Base-by-base conservation (phyloP, 2,113 vertebrate genomes). In the Alectura lathami region DNA sequence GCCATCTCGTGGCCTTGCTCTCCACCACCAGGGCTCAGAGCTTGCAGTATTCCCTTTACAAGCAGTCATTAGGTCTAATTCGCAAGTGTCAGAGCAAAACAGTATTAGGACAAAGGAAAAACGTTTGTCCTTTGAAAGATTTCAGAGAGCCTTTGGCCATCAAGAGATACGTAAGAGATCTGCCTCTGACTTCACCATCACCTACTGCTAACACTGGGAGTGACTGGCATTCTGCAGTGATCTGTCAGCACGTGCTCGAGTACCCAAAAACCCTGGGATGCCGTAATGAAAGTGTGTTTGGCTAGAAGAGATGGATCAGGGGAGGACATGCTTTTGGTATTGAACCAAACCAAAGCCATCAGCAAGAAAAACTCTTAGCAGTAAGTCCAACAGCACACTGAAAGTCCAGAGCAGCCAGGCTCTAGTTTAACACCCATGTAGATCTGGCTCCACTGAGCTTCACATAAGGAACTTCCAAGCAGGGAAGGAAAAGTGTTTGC, bases 1-100 rank as follows among this genome's bases (percentile, higher is more conserved):
- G 95, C 96, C 96, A 96, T 47, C 96, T 96, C 47, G 56, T 96
- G 96, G 96, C 24, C 72, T 18, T 40, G 38, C 40, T 78, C 66
- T 89, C 14, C 74, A 34, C 34, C 77, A 27, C 62, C 45, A 21
- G 73, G 17, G n/a, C 62, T 70, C 72, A 29, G 57, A 22, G 40
- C 17, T 6, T 4, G 23, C n/a, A 40, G 1, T 0, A 17, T 24
- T 36, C 50, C 45, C 50, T 11, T 1, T 0, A 70, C 0, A 3
- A 83, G 32, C 73, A 13, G 4, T 6, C 29, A 8, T 0, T 11
- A 20, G 47, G 43, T n/a, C 11, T 1, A 1, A n/a, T 5, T 45
- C 47, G 36, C 36, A 68, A 27, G 8, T 1, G 17, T 14, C 70
- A 83, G 21, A 68, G 16, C 11, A 42, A 56, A 24, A 24, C 7